Conservation (phyloP, 2,888 invertebrate genomes). For the Polymixis flavicincta region DNA sequence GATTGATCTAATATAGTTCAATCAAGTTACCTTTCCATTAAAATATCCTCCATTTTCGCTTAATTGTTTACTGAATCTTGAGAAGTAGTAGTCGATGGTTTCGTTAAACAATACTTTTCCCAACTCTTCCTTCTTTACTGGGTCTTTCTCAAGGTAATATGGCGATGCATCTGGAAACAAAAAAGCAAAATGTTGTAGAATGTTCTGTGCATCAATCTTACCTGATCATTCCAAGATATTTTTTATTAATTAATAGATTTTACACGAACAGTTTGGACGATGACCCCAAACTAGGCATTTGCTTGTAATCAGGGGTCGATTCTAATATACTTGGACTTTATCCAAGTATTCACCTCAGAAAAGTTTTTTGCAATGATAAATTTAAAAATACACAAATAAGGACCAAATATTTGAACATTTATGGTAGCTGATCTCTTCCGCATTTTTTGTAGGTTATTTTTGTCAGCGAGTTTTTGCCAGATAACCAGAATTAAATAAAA, state of each 20-base stretch:
- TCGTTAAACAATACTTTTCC: constrained; percentile 67
- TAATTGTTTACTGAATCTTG: constrained; percentile 81
- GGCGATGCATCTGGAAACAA: constrained; percentile 13
- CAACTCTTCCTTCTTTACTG: constrained; percentile 23
- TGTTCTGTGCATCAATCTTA: background rate
- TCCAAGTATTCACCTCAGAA: too few species aligned
- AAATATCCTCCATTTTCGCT: constrained; percentile 80
- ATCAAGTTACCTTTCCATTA: constrained; percentile 76
- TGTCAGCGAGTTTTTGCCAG: too few species aligned
- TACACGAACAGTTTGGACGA: too few species aligned
- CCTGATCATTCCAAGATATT: background rate
- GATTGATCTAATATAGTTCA: too few species aligned
- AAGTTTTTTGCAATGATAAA: too few species aligned
- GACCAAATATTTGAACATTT: background rate
- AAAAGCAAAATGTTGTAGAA: background rate
- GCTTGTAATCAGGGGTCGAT: too few species aligned
- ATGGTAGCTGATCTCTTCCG: background rate
- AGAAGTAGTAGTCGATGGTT: constrained; percentile 77
- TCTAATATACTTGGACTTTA: too few species aligned
- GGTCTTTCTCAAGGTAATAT: constrained; percentile 28
- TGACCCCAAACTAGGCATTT: too few species aligned
- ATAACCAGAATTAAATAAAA: too few species aligned
- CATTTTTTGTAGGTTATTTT: background rate
- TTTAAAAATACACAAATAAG: constrained; percentile 7
- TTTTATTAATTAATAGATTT: too few species aligned